Percentiles rank a stretch among this genome's conserved stretches.
Evolutionary conservation across 2,113 vertebrate species (phyloP).

Genomic region (Misgurnus anguillicaudatus): DNA sequence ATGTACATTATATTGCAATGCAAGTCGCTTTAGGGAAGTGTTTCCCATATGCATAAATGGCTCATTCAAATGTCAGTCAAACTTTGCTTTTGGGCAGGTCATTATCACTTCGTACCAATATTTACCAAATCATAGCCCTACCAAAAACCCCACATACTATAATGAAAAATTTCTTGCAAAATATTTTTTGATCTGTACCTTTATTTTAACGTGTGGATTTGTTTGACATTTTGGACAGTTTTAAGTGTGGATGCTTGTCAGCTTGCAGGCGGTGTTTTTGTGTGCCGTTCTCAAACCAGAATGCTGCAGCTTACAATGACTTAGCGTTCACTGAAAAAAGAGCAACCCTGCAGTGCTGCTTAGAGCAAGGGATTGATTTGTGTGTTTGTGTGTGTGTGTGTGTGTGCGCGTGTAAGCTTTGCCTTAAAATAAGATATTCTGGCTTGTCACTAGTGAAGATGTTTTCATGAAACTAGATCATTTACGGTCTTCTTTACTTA

Average conservation of each 20-base stretch:
- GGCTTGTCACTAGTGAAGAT: background rate
- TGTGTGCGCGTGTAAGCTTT: conserved; percentile 9
- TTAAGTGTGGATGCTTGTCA: background rate
- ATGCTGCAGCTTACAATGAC: conserved; percentile 1
- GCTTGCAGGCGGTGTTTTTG: background rate
- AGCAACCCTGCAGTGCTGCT: background rate
- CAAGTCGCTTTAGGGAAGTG: too few species aligned
- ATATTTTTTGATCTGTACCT: too few species aligned
- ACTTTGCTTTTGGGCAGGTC: too few species aligned
- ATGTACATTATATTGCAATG: too few species aligned
- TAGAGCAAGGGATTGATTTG: background rate
- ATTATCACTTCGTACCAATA: too few species aligned
- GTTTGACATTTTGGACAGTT: too few species aligned
- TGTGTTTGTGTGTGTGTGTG: conserved; percentile 14
- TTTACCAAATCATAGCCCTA: too few species aligned
- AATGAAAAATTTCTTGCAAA: too few species aligned
- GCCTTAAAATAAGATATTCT: background rate
- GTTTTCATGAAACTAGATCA: background rate
- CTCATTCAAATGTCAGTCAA: too few species aligned
- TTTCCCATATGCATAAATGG: too few species aligned
- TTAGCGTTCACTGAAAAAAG: conserved; percentile 11
- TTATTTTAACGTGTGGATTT: too few species aligned
- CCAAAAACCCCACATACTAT: too few species aligned
- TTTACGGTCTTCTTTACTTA: background rate
- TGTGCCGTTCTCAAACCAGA: background rate